Evolutionary conservation across 2,888 invertebrate genomes (phyloP).

Genomic region (Ctenicera cuprea): DNA sequence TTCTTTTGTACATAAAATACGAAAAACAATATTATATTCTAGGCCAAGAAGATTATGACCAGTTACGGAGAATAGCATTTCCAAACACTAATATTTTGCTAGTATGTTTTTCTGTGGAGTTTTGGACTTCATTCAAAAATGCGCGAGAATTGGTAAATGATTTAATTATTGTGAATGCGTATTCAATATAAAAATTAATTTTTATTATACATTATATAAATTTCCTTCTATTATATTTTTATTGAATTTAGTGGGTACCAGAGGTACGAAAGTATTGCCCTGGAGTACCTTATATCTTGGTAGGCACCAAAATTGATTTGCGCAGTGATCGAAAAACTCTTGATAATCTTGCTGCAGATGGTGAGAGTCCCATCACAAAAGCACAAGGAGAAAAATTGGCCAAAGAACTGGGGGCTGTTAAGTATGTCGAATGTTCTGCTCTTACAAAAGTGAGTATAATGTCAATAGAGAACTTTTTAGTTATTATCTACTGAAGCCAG

Average conservation of each 20-base stretch:
- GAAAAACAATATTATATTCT: background rate
- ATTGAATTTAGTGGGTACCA: constrained; percentile 46
- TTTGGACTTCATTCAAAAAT: constrained; percentile 99
- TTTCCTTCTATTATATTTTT: too few relatives aligned
- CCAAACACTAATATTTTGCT: constrained; percentile 99
- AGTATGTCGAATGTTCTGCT: constrained; percentile 50
- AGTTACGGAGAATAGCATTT: constrained; percentile 96
- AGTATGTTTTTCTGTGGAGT: constrained; percentile 99
- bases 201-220: too few relatives aligned
- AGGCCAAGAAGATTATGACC: constrained; percentile 98
- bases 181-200: too few relatives aligned
- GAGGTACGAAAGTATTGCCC: constrained; percentile 42
- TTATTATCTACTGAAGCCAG: too few relatives aligned
- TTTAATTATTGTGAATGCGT: too few relatives aligned
- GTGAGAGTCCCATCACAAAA: constrained; percentile 27
- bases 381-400: constrained; percentile 41
- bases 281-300: constrained; percentile 42
- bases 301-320: constrained; percentile 48
- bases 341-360: constrained; percentile 30
- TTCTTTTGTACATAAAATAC: too few relatives aligned
- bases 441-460: constrained; percentile 41
- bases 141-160: constrained; percentile 93
- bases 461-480: too few relatives aligned
- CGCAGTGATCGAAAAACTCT: constrained; percentile 27
- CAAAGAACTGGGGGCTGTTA: constrained; percentile 36